Conservation (phyloP, 2,113 vertebrate genomes). For the Diadophis punctatus region DNA sequence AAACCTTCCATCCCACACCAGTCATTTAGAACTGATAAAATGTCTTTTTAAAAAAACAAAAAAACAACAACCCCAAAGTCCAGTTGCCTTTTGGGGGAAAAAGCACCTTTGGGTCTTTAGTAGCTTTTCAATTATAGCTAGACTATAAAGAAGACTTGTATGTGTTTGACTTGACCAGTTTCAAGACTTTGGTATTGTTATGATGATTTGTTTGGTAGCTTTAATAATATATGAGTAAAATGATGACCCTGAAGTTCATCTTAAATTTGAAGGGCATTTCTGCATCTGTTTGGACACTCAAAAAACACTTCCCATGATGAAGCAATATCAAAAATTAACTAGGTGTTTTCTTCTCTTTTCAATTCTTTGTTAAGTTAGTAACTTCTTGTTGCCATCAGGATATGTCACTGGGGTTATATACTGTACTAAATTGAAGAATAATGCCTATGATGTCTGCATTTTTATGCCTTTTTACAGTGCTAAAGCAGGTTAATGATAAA, state of each 20-base stretch:
- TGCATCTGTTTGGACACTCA: neutral
- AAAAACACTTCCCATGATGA: neutral
- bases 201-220: neutral
- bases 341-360: neutral
- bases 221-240: neutral
- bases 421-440: neutral
- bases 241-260: neutral
- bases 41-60: neutral
- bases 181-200: neutral
- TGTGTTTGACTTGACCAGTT: neutral
- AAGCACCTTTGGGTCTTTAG: neutral
- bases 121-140: neutral
- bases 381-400: neutral
- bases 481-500: neutral
- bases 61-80: neutral
- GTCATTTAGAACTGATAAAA: neutral
- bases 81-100: neutral
- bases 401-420: neutral
- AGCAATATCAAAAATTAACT: neutral
- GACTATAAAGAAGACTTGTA: neutral
- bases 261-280: neutral
- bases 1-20: neutral
- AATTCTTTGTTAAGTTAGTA: neutral
- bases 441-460: neutral
- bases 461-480: neutral